Evolutionary conservation across 2,888 invertebrate species (phyloP).

Genomic region (Eupithecia centaureata): DNA sequence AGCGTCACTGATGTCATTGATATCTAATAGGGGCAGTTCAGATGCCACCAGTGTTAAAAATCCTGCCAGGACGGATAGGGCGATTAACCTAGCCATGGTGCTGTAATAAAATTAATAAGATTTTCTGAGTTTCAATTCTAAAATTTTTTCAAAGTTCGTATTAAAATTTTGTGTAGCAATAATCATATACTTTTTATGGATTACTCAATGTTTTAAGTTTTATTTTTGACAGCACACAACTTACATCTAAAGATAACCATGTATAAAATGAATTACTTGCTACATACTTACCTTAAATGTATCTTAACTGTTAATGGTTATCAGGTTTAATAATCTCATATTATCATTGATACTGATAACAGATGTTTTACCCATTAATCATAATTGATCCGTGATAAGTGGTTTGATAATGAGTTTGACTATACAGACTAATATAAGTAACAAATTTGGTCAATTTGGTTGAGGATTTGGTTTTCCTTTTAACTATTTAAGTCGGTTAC

Average conservation of each 20-base stretch:
- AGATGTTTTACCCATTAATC: conserved; percentile 8
- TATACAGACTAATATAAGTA: not conserved
- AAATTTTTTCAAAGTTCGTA: not conserved
- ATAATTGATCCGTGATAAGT: conserved; percentile 4
- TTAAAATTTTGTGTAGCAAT: not conserved
- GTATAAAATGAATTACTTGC: conserved; percentile 43
- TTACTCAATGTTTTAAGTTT: not conserved
- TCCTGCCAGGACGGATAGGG: conserved; percentile 55
- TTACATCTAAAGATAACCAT: conserved; percentile 42
- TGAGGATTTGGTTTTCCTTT: too few species aligned
- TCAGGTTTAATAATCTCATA: conserved; percentile 38
- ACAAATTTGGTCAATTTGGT: too few species aligned
- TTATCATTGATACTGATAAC: conserved; percentile 12
- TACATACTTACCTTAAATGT: conserved; percentile 14
- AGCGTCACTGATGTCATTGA: conserved; percentile 47
- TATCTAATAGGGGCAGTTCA: conserved; percentile 63
- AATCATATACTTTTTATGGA: not conserved
- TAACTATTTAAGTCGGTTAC: too few species aligned
- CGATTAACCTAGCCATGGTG: conserved; percentile 53
- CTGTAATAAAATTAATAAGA: conserved; percentile 44
- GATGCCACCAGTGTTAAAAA: conserved; percentile 54
- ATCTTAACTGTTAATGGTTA: conserved; percentile 36
- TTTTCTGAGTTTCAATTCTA: not conserved
- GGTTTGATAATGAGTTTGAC: not conserved
- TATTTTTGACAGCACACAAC: not conserved